These are phyloP conservation scores for Eristalis pertinax DNA, from an alignment of 2,888 invertebrate species.

Conservation along the genomic window DNA sequence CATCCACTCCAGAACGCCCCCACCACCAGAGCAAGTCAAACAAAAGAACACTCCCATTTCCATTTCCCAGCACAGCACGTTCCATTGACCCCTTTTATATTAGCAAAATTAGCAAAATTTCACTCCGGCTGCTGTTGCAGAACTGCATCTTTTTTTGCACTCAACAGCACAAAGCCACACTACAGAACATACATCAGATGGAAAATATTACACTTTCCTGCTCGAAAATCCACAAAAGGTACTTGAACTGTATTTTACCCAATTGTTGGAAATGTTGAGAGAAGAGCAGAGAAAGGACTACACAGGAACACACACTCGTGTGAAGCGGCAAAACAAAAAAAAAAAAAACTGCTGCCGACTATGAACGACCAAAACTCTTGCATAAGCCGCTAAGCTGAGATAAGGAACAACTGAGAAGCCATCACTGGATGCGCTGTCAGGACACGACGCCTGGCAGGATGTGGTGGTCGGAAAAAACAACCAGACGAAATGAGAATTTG, in stretches of 20 bases:
- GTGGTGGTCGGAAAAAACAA: slow-evolving; percentile 46
- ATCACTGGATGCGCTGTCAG: slow-evolving; percentile 59
- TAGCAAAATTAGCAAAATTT: slow-evolving; percentile 63
- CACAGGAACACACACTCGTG: slow-evolving; percentile 23
- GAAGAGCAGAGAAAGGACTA: slow-evolving; percentile 29
- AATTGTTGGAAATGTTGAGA: slow-evolving; percentile 65
- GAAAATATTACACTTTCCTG: slow-evolving; percentile 69
- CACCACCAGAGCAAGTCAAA: neutral
- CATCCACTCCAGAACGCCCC: neutral
- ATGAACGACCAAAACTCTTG: slow-evolving; percentile 29
- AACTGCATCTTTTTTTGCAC: slow-evolving; percentile 40
- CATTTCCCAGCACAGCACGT: slow-evolving; percentile 14
- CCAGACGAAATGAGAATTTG: slow-evolving; percentile 16
- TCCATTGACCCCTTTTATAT: slow-evolving; percentile 64
- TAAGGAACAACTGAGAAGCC: slow-evolving; percentile 49
- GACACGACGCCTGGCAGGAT: slow-evolving; percentile 47
- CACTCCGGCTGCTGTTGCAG: slow-evolving; percentile 24
- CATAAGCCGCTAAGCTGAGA: slow-evolving; percentile 39
- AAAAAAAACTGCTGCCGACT: slow-evolving; percentile 43
- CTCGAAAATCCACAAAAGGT: slow-evolving; percentile 66
- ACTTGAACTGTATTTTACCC: slow-evolving; percentile 71
- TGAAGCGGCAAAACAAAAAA: slow-evolving; percentile 16
- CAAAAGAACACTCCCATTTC: slow-evolving; percentile 32
- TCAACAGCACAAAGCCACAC: slow-evolving; percentile 47
- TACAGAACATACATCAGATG: slow-evolving; percentile 42